Evolutionary conservation across 2,888 invertebrate genomes (phyloP), one percentile per base, ranked within the genome.

Genomic region (Automeris io): DNA sequence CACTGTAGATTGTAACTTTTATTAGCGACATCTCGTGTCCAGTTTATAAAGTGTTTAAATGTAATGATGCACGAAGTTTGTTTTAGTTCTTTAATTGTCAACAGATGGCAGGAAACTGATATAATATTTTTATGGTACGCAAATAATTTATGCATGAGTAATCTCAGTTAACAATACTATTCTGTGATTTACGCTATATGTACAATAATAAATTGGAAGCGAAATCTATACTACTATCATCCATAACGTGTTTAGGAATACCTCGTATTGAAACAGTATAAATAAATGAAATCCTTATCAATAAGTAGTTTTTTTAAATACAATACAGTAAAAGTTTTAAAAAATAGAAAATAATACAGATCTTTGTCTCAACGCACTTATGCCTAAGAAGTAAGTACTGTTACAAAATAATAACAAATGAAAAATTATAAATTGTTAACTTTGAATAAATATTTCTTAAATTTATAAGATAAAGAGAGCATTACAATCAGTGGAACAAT

Each of bases 331-430:
- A 81, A 85, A 73, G 75, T 78, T 80, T 76, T 83, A 86, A 74
- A 83, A 83, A 81, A 82, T 85, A 85, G 68, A 78, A 82, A 82
- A 83, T 86, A 86, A 86, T 86, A 86, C 85, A 86, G 85, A 86
- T 86, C 85, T 85, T 82, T 86, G 85, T 85, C 85, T 86, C 77
- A 74, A 78, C 76, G 73, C 73, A 68, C 83, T 81, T 83, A 85
- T 52, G 52, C 45, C 75, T 82, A 81, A 54, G 51, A 73, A 73
- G 73, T 78, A 81, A 79, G 75, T 81, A 79, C 73, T 68, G 70
- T 74, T 76, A 80, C 57, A 70, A 61, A 58, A 67, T 70, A 67
- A 71, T 75, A 76, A 78, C 74, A 77, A 78, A 63, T 29, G 29
- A 57, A 49, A 61, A 71, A 63, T 61, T 65, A 67, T 68, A 69